Percentiles rank a stretch among this genome's conserved stretches.
These are phyloP conservation scores for Ischnus inquisitorius DNA, from an alignment of 2,888 invertebrate genomes.

Conservation along the genomic window DNA sequence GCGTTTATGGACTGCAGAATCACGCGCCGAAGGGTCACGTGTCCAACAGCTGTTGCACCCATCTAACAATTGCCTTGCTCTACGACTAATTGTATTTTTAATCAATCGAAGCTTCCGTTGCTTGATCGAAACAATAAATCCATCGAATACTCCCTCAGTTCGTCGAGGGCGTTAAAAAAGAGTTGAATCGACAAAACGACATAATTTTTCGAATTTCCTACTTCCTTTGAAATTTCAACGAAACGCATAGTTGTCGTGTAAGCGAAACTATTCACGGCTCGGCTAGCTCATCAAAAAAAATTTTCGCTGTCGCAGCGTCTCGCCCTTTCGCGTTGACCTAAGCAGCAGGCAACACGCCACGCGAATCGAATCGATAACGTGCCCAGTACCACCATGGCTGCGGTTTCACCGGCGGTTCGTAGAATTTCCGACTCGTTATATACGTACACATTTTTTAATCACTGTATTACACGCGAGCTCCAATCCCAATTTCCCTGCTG, in stretches of 20 bases:
- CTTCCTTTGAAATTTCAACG: no score
- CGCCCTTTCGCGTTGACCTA: conserved; percentile 25
- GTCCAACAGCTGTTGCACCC: background rate
- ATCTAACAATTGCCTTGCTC: background rate
- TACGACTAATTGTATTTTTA: background rate
- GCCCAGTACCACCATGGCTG: conserved; percentile 9
- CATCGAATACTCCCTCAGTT: no score
- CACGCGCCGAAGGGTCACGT: background rate
- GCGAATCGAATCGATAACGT: conserved; percentile 24
- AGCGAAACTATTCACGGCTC: no score
- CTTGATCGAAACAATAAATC: no score
- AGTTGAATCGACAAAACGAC: no score
- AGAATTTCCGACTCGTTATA: background rate
- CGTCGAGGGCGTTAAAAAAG: no score
- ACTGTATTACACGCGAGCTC: no score
- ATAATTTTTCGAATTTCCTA: no score
- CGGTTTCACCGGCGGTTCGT: conserved; percentile 4
- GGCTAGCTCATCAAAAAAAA: background rate
- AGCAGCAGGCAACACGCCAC: conserved; percentile 16
- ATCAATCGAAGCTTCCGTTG: background rate
- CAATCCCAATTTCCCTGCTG: no score
- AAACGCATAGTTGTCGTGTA: no score
- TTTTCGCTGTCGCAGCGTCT: conserved; percentile 14
- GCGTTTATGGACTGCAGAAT: background rate
- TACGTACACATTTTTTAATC: background rate